Evolutionary conservation across 35 echinoderm and acorn worm species (phyloP).

Genomic region (Strongylocentrotus purpuratus): DNA sequence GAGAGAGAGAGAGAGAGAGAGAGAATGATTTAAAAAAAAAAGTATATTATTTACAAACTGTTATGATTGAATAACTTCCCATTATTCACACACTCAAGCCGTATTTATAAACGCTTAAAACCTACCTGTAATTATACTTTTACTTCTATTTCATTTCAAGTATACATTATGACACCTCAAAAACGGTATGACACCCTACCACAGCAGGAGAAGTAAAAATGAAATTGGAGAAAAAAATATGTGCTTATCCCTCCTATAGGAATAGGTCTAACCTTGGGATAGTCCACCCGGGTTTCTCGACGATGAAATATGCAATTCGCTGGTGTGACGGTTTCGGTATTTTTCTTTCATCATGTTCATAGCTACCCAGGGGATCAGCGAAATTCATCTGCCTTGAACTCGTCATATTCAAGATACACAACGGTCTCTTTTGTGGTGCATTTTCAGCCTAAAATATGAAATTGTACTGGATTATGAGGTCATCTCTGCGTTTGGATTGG

Average conservation of each 20-base stretch:
- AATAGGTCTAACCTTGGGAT: not conserved
- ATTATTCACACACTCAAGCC: no score
- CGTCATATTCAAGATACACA: conserved; percentile 3
- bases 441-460: not conserved
- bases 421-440: not conserved
- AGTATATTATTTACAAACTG: no score
- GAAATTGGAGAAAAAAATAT: no score
- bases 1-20: no score
- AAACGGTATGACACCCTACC: no score
- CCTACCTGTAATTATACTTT: no score
- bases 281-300: not conserved
- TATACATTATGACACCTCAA: no score
- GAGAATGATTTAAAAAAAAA: no score
- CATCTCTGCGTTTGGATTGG: not conserved
- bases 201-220: no score
- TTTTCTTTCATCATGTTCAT: not conserved
- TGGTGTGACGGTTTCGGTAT: not conserved
- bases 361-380: not conserved
- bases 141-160: no score
- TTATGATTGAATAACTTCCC: no score
- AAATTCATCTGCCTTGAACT: not conserved
- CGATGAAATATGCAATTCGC: not conserved
- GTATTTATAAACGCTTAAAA: no score
- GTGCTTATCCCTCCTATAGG: not conserved
- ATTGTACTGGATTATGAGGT: not conserved